Percentiles rank a stretch among this genome's conserved stretches.
These are phyloP conservation scores for Telmatherina bonti DNA, from an alignment of 2,797 vertebrate species.

Conservation along the genomic window DNA sequence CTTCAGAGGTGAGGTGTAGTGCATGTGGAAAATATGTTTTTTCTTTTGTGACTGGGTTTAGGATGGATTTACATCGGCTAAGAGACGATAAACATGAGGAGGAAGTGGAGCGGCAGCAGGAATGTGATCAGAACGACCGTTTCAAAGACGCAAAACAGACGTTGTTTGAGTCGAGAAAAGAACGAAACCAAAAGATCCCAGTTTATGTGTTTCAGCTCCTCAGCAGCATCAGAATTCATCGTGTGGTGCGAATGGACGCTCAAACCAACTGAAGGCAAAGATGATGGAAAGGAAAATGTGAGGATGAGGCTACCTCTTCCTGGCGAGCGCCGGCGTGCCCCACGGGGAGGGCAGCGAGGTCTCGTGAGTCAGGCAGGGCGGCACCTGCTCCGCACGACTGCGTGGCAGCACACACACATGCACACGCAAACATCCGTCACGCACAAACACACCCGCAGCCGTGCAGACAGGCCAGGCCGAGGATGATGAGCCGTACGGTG, in stretches of 20 bases:
- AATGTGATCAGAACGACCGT: too few species aligned
- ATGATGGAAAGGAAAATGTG: neutral
- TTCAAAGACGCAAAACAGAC: too few species aligned
- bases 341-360: conserved; percentile 99
- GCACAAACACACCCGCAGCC: conserved; percentile 36
- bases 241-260: neutral
- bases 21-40: too few species aligned
- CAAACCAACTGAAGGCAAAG: neutral
- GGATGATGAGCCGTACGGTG: conserved; percentile 73
- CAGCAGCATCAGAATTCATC: neutral
- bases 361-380: conserved; percentile 99
- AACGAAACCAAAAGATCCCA: too few species aligned
- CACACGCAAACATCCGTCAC: conserved; percentile 1
- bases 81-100: too few species aligned
- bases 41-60: too few species aligned
- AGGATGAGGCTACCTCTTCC: conserved; percentile 94
- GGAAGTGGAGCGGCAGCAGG: too few species aligned
- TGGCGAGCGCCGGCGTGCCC: conserved; percentile 97
- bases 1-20: neutral
- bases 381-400: conserved; percentile 98
- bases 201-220: too few species aligned
- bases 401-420: conserved; percentile 73
- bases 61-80: too few species aligned
- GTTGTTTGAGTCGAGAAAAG: too few species aligned
- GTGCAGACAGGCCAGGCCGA: conserved; percentile 73